These are phyloP conservation scores for Orycteropus afer DNA, from an alignment of 2,113 vertebrate species.

Conservation along the genomic window DNA sequence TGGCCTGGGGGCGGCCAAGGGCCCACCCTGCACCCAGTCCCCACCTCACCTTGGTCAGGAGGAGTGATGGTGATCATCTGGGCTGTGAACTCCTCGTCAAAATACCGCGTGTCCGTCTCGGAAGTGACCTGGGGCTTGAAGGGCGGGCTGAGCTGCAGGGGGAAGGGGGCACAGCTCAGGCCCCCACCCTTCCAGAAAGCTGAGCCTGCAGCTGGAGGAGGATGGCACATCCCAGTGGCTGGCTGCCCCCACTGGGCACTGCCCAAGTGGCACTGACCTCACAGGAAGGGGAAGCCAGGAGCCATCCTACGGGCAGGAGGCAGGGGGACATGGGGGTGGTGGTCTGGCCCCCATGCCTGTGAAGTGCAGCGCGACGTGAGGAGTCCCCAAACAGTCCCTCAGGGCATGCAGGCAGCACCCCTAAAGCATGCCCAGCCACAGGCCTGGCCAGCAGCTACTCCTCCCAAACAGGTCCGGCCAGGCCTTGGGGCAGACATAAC, in stretches of 20 bases:
- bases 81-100: constrained; percentile 97
- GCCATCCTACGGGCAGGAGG: neutral
- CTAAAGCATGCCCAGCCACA: too few relatives aligned
- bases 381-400: too few relatives aligned
- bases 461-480: too few relatives aligned
- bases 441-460: too few relatives aligned
- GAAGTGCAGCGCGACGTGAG: too few relatives aligned
- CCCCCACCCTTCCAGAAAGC: neutral
- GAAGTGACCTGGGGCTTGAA: constrained; percentile 98
- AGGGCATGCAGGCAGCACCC: too few relatives aligned
- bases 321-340: neutral
- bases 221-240: too few relatives aligned
- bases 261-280: neutral
- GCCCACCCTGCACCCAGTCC: too few relatives aligned
- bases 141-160: constrained; percentile 91
- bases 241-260: neutral
- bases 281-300: fast-evolving
- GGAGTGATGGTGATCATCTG: constrained; percentile 98
- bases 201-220: too few relatives aligned
- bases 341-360: neutral
- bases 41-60: constrained; percentile 94
- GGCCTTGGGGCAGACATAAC: neutral
- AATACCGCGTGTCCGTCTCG: constrained; percentile 96
- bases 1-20: too few relatives aligned
- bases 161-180: neutral